These are phyloP conservation scores for Pristionchus entomophagus DNA, from an alignment of 2,888 invertebrate genomes.

Conservation along the genomic window DNA sequence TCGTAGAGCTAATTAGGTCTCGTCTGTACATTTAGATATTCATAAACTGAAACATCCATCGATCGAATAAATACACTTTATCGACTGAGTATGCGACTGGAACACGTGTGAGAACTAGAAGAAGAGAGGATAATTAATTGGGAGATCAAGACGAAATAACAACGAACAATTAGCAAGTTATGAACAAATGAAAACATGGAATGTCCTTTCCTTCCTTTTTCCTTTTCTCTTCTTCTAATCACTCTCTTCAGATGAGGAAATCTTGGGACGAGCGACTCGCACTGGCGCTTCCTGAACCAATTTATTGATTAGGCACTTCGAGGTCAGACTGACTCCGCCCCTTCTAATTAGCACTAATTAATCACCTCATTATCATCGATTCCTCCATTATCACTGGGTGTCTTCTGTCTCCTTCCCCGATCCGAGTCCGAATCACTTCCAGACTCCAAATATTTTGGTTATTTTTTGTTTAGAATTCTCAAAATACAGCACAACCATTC, in stretches of 20 bases:
- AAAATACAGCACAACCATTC: background rate
- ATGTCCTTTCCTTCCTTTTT: background rate
- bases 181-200: constrained; percentile 27
- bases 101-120: background rate
- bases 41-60: too few relatives aligned
- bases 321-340: too few relatives aligned
- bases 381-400: constrained; percentile 11
- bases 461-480: background rate
- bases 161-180: constrained; percentile 8
- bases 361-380: constrained; percentile 4
- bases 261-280: background rate
- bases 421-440: constrained; percentile 13
- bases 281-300: background rate
- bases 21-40: too few relatives aligned
- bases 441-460: background rate
- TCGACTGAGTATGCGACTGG: background rate
- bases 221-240: constrained; percentile 3
- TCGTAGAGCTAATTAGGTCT: too few relatives aligned
- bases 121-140: background rate
- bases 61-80: background rate
- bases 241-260: constrained; percentile 30
- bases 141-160: background rate
- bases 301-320: too few relatives aligned
- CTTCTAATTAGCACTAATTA: too few relatives aligned
- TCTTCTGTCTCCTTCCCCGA: constrained; percentile 18